Percentiles rank a stretch among this genome's conserved stretches.
These are phyloP conservation scores for Elegia similella DNA, from an alignment of 2,888 invertebrate species.

Conservation along the genomic window DNA sequence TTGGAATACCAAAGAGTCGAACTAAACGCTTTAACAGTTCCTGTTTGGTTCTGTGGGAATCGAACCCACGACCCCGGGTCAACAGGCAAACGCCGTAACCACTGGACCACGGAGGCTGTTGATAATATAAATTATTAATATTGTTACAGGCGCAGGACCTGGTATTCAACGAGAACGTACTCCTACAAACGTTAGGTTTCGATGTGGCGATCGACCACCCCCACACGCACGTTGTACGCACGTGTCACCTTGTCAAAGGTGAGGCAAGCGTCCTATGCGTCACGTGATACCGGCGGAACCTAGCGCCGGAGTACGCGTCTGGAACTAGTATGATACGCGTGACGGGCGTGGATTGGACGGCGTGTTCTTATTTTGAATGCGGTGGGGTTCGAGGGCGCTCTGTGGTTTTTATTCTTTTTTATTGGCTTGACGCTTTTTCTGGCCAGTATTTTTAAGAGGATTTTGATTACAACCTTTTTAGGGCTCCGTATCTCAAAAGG, in stretches of 20 bases:
- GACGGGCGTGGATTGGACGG: constrained; percentile 19
- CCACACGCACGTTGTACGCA: constrained; percentile 97
- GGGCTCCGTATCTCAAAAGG: no score
- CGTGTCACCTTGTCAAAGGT: constrained; percentile 98
- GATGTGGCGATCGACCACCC: constrained; percentile 99
- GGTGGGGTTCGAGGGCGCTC: constrained; percentile 26
- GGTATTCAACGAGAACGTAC: constrained; percentile 97
- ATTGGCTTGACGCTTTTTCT: constrained; percentile 2
- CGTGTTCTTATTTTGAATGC: constrained; percentile 30
- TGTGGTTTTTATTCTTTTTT: constrained; percentile 23
- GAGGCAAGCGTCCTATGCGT: constrained; percentile 55
- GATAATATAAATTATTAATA: neutral
- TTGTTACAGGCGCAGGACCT: constrained; percentile 91
- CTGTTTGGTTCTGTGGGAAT: no score
- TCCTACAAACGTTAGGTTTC: constrained; percentile 98
- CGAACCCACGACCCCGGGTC: no score
- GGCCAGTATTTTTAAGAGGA: constrained; percentile 2
- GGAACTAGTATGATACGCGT: constrained; percentile 15
- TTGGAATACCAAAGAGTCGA: no score
- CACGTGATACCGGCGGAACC: constrained; percentile 31
- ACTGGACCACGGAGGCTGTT: no score
- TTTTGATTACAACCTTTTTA: neutral
- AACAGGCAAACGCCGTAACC: no score
- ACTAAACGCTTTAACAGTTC: no score
- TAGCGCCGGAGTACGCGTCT: constrained; percentile 6